These are phyloP conservation scores for Tyto alba DNA, from an alignment of 2,113 vertebrate species.

Conservation along the genomic window DNA sequence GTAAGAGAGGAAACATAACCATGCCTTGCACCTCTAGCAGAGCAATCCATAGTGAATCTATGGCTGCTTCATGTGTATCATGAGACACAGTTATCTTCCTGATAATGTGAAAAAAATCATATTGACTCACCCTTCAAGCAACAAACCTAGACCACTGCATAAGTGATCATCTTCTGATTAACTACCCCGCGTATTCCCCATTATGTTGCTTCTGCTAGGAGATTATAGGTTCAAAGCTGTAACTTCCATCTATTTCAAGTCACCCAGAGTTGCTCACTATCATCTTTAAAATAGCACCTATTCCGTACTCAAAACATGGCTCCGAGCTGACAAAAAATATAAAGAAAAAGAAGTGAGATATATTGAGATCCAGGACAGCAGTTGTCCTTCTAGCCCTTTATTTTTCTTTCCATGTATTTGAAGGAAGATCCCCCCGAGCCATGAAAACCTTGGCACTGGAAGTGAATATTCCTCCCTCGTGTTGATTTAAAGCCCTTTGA, in stretches of 20 bases:
- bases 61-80: neutral
- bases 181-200: neutral
- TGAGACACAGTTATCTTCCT: neutral
- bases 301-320: neutral
- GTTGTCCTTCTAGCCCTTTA: neutral
- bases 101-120: neutral
- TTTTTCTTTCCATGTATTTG: slow-evolving; percentile 4
- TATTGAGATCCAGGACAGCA: neutral
- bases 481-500: slow-evolving; percentile 29
- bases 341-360: neutral
- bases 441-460: neutral
- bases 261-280: neutral
- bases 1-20: neutral
- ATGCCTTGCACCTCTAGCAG: neutral
- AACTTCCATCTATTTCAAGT: neutral
- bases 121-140: neutral
- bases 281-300: neutral
- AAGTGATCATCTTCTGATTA: neutral
- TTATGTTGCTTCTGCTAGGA: neutral
- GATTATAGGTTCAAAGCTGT: neutral
- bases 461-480: neutral
- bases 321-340: neutral
- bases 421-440: neutral
- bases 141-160: neutral
- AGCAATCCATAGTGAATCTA: neutral